Evolutionary conservation across 2,113 vertebrate genomes (phyloP), one percentile per base, ranked within the genome.

Genomic region (Daphoenositta chrysoptera): DNA sequence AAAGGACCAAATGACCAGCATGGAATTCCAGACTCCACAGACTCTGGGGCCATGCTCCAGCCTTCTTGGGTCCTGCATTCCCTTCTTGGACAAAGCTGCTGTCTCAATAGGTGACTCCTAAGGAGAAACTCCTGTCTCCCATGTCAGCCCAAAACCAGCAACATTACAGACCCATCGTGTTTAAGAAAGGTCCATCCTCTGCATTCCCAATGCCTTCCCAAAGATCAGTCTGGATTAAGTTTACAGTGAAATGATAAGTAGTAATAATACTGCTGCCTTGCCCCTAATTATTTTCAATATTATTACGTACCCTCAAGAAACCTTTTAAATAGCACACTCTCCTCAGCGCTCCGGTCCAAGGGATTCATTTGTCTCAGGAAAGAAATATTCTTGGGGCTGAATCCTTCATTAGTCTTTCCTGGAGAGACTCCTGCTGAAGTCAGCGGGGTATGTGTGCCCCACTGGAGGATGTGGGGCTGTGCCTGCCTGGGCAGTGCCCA

Each of bases 271-370:
- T 30, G 66, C 87, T 81, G 96, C 89, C 61, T 92, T 90, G 63
- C 81, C 89, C 92, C 95, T 97, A 87, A 97, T 97, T 97, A 97
- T 95, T 91, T 97, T 88, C 82, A 47, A 79, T 96, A 94, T 97
- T 96, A 96, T 90, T 94, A 73, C 0, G 58, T 97, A 94, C 97
- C 97, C 97, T 92, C 89, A 31, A 97, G 97, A 97, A 96, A 96
- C 83, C 92, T 96, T 97, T 97, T 95, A 96, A 96, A 88, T 78
- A 96, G 95, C 84, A 75, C 50, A 20, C 58, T 91, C 80, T 93
- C 51, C 48, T 89, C 94, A 70, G 68, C 0, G 19, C 80, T 80
- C 58, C 15, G 2, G 83, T 95, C 95, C 70, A 53, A 90, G 90
- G 90, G 93, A 95, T 70, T 97, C 90, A 51, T 96, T 97, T 88